Evolutionary conservation across 1,140 invertebrate genomes (phyloP).

Genomic region (Zaprionus ornatus): DNA sequence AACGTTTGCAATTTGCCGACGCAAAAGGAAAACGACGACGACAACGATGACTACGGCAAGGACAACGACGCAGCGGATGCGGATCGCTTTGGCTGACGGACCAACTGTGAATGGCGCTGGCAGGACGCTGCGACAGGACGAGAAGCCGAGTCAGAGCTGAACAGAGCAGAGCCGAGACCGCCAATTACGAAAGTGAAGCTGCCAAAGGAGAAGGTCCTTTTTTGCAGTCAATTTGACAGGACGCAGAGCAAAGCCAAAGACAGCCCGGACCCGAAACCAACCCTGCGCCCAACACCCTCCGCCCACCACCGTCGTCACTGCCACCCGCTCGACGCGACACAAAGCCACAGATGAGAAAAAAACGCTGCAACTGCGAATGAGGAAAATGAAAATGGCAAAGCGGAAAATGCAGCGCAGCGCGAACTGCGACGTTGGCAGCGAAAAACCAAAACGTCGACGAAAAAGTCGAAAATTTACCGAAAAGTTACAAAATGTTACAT

Average conservation of each 20-base stretch:
- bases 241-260: constrained; percentile 74
- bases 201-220: constrained; percentile 82
- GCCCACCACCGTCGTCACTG: neutral
- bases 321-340: constrained; percentile 26
- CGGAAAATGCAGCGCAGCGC: constrained; percentile 19
- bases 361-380: constrained; percentile 36
- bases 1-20: constrained; percentile 59
- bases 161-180: constrained; percentile 61
- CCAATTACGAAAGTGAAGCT: constrained; percentile 84
- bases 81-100: constrained; percentile 76
- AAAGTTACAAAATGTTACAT: constrained; percentile 82
- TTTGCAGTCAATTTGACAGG: constrained; percentile 83
- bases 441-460: constrained; percentile 73
- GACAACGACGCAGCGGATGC: constrained; percentile 50
- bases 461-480: constrained; percentile 83
- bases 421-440: constrained; percentile 33
- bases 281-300: neutral
- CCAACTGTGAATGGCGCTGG: constrained; percentile 76
- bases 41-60: constrained; percentile 44
- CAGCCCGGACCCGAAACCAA: constrained; percentile 40
- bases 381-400: constrained; percentile 40
- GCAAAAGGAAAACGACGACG: constrained; percentile 44
- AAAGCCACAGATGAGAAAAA: constrained; percentile 54
- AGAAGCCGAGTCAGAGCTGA: constrained; percentile 45
- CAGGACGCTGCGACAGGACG: constrained; percentile 41